Evolutionary conservation across 1,140 invertebrate genomes (phyloP).

Genomic region (Lithobius niger): DNA sequence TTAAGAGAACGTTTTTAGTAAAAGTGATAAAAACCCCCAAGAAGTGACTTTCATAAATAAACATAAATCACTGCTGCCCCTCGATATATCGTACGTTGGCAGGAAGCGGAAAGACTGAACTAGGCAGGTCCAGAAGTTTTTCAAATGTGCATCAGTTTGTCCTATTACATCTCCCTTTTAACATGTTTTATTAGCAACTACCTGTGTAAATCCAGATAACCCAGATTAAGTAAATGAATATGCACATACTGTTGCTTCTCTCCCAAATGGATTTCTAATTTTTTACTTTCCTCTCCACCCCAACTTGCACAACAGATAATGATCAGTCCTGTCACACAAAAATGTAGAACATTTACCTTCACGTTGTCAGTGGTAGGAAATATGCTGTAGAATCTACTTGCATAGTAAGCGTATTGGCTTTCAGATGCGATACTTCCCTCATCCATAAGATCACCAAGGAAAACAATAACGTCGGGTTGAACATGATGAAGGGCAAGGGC

Average conservation of each 20-base stretch:
- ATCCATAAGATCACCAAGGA: slow-evolving; percentile 83
- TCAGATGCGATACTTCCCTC: slow-evolving; percentile 65
- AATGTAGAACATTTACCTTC: slow-evolving; percentile 21
- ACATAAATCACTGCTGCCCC: too few species aligned
- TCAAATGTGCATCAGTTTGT: too few species aligned
- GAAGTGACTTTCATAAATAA: too few species aligned
- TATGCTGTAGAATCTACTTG: slow-evolving; percentile 26
- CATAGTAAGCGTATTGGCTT: slow-evolving; percentile 39
- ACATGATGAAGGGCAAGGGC: slow-evolving; percentile 49
- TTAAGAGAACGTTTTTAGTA: too few species aligned
- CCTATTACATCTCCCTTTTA: too few species aligned
- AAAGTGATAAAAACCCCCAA: too few species aligned
- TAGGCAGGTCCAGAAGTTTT: too few species aligned
- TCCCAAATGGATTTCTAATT: background rate
- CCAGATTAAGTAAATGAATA: slow-evolving; percentile 1
- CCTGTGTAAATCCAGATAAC: too few species aligned
- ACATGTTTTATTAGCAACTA: too few species aligned
- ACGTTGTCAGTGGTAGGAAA: slow-evolving; percentile 22
- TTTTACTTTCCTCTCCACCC: background rate
- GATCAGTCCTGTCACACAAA: background rate
- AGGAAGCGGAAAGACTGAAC: too few species aligned
- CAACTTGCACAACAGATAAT: slow-evolving; percentile 2
- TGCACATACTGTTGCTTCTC: background rate
- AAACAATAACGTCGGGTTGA: slow-evolving; percentile 70
- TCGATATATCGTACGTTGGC: too few species aligned